phyloP scores from a whole-genome alignment of 2,797 vertebrate species.

The Tarsius wallacei region DNA sequence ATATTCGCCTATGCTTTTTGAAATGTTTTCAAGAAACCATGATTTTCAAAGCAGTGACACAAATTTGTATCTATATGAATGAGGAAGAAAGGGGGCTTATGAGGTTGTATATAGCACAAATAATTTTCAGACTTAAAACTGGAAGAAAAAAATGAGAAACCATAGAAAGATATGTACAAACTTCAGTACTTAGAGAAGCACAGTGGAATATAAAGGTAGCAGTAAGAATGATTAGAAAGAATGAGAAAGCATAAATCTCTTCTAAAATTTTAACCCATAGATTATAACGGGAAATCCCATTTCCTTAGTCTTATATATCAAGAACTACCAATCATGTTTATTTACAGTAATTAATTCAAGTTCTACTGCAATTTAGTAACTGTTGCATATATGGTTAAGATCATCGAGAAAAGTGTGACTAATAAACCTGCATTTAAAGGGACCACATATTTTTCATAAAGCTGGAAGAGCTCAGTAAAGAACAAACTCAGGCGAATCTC shows the following conservation, averaged over 20 bases:
- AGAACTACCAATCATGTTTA: not conserved
- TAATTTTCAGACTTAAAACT: slow-evolving; percentile 6
- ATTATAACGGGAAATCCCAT: not conserved
- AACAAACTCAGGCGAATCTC: not conserved
- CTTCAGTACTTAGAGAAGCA: not conserved
- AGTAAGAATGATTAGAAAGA: not conserved
- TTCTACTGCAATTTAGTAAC: slow-evolving; percentile 17
- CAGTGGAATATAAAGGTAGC: not conserved
- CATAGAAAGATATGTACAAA: not conserved
- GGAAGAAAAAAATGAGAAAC: not conserved
- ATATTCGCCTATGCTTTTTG: not conserved
- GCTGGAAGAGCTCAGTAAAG: not conserved
- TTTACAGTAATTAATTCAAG: not conserved
- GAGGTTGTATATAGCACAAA: not conserved
- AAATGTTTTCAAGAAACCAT: slow-evolving; percentile 21
- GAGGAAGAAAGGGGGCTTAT: not conserved
- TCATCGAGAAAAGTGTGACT: not conserved
- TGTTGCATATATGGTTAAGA: not conserved
- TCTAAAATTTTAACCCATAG: not conserved
- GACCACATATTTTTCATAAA: not conserved
- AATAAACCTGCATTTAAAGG: not conserved
- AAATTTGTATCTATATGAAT: not conserved
- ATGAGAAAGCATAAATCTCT: not conserved
- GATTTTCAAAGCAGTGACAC: not conserved
- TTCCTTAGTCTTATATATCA: slow-evolving; percentile 16